phyloP scores from a whole-genome alignment of 2,797 vertebrate genomes.

The Telmatherina bonti region DNA sequence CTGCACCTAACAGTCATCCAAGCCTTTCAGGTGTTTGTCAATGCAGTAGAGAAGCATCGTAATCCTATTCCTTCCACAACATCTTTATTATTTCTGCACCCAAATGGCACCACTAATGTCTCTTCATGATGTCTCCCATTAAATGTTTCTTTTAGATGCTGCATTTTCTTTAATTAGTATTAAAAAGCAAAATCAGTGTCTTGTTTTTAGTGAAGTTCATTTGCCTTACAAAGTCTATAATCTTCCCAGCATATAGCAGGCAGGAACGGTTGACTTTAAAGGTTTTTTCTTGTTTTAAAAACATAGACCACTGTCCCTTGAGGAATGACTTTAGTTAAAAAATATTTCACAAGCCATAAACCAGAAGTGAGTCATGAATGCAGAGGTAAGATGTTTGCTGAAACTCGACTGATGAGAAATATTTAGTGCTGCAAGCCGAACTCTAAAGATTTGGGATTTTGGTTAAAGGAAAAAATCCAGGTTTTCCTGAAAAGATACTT shows the following conservation, averaged over 20 bases:
- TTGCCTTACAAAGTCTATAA: no score
- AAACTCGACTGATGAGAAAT: not conserved
- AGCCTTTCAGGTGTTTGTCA: not conserved
- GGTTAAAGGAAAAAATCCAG: not conserved
- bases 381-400: not conserved
- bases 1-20: not conserved
- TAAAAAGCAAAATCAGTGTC: no score
- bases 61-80: constrained; percentile 9
- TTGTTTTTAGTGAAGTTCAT: no score
- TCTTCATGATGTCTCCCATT: not conserved
- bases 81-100: not conserved
- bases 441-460: not conserved
- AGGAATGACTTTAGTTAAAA: not conserved
- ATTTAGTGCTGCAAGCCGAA: not conserved
- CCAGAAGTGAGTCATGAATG: not conserved
- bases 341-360: not conserved
- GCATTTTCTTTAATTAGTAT: no score
- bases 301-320: not conserved
- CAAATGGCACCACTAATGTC: not conserved
- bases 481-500: not conserved
- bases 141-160: not conserved
- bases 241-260: no score
- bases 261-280: not conserved
- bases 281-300: not conserved
- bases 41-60: not conserved